These are phyloP conservation scores for Tylochromis polylepis DNA, from an alignment of 2,113 vertebrate genomes.

Conservation along the genomic window DNA sequence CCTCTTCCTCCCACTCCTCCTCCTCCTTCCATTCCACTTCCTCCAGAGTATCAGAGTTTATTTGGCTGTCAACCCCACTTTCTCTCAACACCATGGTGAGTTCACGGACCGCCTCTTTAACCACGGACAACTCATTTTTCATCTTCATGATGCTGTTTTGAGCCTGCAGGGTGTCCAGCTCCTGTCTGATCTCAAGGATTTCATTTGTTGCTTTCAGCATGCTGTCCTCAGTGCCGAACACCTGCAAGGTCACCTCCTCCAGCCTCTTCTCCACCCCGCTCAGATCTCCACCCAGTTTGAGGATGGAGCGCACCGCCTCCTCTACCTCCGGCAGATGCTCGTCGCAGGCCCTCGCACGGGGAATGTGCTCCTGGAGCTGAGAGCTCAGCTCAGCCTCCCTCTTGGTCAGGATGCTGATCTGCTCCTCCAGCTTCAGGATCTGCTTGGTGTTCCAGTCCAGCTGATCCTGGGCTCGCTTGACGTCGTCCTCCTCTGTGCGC, in stretches of 20 bases:
- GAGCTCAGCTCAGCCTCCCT: constrained; percentile 68
- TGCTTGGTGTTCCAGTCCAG: constrained; percentile 75
- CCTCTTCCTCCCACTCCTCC: constrained; percentile 11
- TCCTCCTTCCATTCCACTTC: constrained; percentile 40
- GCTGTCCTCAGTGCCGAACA: constrained; percentile 79
- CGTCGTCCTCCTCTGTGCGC: constrained; percentile 85
- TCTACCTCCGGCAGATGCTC: constrained; percentile 81
- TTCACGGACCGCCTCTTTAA: constrained; percentile 68
- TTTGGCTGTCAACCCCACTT: neutral
- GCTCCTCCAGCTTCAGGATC: constrained; percentile 74
- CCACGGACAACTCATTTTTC: constrained; percentile 66
- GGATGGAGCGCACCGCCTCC: constrained; percentile 79
- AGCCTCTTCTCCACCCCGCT: constrained; percentile 76
- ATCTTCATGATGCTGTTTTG: constrained; percentile 72
- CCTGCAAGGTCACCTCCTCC: constrained; percentile 78
- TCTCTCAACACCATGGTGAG: constrained; percentile 58
- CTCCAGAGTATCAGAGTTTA: neutral
- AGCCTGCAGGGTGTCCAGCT: constrained; percentile 76
- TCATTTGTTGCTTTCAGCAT: constrained; percentile 79
- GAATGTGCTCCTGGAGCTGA: constrained; percentile 73
- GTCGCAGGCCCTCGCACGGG: constrained; percentile 79
- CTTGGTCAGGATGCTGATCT: constrained; percentile 64
- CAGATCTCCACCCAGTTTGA: constrained; percentile 80
- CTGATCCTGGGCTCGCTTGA: constrained; percentile 65
- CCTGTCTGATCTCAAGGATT: constrained; percentile 73